phyloP scores from a whole-genome alignment of 2,888 invertebrate species.

The Coronaproctus castanopsis region DNA sequence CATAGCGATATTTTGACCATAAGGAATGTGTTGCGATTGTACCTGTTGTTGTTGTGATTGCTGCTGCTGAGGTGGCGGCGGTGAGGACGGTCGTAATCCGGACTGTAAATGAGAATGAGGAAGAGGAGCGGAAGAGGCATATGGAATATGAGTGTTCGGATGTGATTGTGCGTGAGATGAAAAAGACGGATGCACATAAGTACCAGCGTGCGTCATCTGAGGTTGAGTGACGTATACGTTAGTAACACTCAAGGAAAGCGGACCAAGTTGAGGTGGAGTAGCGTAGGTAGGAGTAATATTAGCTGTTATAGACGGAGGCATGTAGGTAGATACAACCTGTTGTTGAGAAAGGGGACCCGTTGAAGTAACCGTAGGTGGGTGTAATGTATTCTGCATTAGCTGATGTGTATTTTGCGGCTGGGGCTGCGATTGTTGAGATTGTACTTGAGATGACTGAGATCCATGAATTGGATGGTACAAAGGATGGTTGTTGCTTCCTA shows the following conservation, averaged over 20 bases:
- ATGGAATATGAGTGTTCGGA: constrained; percentile 2
- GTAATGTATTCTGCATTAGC: constrained; percentile 5
- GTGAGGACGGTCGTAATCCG: constrained; percentile 13
- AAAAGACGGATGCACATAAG: constrained; percentile 9
- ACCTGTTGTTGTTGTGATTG: neutral
- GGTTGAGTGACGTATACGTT: constrained; percentile 11
- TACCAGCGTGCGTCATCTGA: constrained; percentile 13
- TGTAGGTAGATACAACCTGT: constrained; percentile 3
- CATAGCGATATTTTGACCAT: too few species aligned
- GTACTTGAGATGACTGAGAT: too few species aligned
- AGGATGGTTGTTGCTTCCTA: neutral
- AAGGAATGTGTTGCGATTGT: neutral
- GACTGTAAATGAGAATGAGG: constrained; percentile 24
- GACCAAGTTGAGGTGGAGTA: constrained; percentile 15
- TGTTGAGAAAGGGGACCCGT: neutral
- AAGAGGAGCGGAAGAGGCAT: constrained; percentile 19
- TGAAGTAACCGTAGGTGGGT: neutral
- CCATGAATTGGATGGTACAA: neutral
- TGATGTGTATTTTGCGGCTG: constrained; percentile 6
- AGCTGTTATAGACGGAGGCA: neutral
- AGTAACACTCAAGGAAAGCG: constrained; percentile 14
- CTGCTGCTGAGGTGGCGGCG: constrained; percentile 11
- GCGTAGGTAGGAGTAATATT: constrained; percentile 6
- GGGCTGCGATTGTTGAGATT: neutral
- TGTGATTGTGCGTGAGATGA: neutral